Base-by-base conservation (phyloP, 2,113 vertebrate species). In the Stigmatopora nigra region DNA sequence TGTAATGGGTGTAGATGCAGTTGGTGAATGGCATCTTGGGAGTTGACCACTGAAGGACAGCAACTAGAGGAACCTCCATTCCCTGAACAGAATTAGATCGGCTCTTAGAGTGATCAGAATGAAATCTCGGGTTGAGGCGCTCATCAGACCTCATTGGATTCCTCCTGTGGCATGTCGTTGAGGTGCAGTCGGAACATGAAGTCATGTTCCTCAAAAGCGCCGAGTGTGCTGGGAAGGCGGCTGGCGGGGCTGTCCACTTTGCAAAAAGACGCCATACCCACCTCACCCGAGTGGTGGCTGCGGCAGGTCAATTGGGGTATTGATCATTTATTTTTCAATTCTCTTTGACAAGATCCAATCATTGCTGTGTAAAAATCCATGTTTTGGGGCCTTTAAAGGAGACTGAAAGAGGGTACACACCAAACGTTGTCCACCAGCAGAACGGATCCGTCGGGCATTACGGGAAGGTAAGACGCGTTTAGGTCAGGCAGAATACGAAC, bases 1-100 rank as follows among this genome's bases (percentile, higher is more conserved):
- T 91, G 88, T 98, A 98, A 69, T 97, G 95, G 0, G 95, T 98
- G 73, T 93, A 95, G 81, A 97, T 97, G 63, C 92, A 93, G 87
- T 90, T 91, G 75, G 93, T 95, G 80, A 94, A 94, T 6, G 94
- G 95, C 82, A 96, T 92, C 74, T 96, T 96, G 0, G 93, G 89
- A 2, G 95, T 95, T 0, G 95, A 96, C 95, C 95, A 98, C 82
- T 93, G 93, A 22, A 98, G 79, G 62, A 96, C 92, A 0, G 94
- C 95, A 5, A 96, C 92, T 76, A 98, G 82, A 0, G 94, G 94
- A 12, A 97, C 94, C 85, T 97, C 95, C 41, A 97, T 78, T 17
- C 95, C 95, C 95, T 98, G 79, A 47, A 68, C 13, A 16, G 6
- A 62, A n/a, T n/a, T 5, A 35, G 53, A 64, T 10, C 38, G 8